Conservation (phyloP, 2,888 invertebrate genomes). For the Cyaniris semiargus region DNA sequence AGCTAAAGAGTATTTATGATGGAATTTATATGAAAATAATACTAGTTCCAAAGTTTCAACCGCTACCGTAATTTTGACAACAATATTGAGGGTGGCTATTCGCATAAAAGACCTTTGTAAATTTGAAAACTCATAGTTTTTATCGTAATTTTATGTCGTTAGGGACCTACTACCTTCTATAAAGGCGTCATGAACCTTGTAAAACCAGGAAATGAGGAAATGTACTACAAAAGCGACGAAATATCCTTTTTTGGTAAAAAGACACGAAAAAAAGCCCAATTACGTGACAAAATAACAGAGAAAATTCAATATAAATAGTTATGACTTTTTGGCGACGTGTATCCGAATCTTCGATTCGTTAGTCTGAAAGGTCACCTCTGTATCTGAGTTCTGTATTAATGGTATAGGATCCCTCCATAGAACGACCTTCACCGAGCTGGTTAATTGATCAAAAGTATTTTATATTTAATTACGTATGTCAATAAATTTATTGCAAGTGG, state of each 20-base stretch:
- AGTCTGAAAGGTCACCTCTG: neutral
- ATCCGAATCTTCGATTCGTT: neutral
- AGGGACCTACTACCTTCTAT: neutral
- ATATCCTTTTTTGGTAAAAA: neutral
- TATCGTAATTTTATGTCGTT: constrained; percentile 3
- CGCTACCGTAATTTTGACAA: neutral
- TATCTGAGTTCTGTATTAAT: neutral
- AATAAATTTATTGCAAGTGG: no score
- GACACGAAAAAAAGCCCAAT: neutral
- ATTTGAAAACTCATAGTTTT: neutral
- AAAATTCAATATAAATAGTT: neutral
- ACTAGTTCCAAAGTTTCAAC: neutral
- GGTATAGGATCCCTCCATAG: no score
- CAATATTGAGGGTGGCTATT: neutral
- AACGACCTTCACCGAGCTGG: no score
- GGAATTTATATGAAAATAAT: constrained; percentile 3
- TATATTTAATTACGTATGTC: no score
- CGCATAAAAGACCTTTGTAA: neutral
- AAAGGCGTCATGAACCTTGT: neutral
- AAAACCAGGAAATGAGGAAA: neutral
- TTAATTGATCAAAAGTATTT: no score
- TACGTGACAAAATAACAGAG: neutral
- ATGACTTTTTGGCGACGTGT: neutral
- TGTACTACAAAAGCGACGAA: neutral
- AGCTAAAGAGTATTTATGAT: neutral